phyloP scores from a whole-genome alignment of 1,140 invertebrate species.

The Drosophila persimilis region DNA sequence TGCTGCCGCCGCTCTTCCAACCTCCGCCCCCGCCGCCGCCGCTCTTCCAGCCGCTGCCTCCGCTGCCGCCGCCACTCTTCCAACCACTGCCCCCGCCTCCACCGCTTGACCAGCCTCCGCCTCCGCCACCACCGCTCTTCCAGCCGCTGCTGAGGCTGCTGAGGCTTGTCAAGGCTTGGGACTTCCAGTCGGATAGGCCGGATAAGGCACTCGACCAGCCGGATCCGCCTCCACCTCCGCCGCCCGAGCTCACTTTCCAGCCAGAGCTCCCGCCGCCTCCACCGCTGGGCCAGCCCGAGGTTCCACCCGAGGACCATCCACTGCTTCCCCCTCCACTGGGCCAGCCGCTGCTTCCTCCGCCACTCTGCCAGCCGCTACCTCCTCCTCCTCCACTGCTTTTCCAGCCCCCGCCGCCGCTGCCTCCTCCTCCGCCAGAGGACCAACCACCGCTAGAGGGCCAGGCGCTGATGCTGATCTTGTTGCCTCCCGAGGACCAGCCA shows the following conservation, averaged over 20 bases:
- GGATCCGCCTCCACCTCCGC: constrained; percentile 22
- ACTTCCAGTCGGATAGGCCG: constrained; percentile 30
- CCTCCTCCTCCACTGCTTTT: constrained; percentile 16
- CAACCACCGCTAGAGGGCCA: constrained; percentile 34
- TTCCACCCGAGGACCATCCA: not conserved
- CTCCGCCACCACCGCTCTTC: constrained; percentile 15
- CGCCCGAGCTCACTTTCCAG: constrained; percentile 23
- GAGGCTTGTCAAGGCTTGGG: constrained; percentile 23
- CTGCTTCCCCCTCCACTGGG: not conserved
- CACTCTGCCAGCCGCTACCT: constrained; percentile 33
- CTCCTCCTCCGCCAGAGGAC: constrained; percentile 12
- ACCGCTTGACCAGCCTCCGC: constrained; percentile 6
- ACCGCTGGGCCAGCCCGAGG: constrained; percentile 21
- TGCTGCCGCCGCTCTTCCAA: constrained; percentile 26
- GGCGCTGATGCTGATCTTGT: constrained; percentile 34
- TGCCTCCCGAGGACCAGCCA: constrained; percentile 31
- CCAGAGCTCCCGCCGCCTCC: constrained; percentile 13
- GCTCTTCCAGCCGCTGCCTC: constrained; percentile 46
- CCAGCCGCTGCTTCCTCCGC: constrained; percentile 38
- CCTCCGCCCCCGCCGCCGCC: constrained; percentile 7
- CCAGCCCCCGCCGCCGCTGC: constrained; percentile 40
- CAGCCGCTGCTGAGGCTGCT: constrained; percentile 22
- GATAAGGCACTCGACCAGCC: constrained; percentile 36
- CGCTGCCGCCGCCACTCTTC: constrained; percentile 31
- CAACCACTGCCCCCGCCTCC: constrained; percentile 46